A percentile compares a stretch with the other conserved stretches of the same genome.
Evolutionary conservation across 2,888 invertebrate species (phyloP).

Genomic region (Chrysolina haemoptera): DNA sequence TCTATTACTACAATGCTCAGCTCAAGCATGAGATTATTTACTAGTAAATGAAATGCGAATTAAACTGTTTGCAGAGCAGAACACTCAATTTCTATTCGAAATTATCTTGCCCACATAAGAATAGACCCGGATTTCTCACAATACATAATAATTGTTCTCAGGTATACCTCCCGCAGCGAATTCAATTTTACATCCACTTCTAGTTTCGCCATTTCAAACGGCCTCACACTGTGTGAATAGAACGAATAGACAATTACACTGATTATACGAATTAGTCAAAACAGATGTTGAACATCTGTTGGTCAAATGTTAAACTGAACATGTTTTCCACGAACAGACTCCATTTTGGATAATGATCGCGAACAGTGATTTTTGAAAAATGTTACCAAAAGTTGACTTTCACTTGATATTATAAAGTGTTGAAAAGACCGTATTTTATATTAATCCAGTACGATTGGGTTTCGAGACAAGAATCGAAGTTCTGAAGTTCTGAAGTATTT

Average conservation of each 20-base stretch:
- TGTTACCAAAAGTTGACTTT: too few species aligned
- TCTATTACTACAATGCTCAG: not conserved
- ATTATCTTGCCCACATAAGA: not conserved
- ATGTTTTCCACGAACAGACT: not conserved
- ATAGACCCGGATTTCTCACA: conserved; percentile 9
- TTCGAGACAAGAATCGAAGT: too few species aligned
- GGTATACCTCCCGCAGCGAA: conserved; percentile 30
- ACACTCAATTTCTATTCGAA: conserved; percentile 2
- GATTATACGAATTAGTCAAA: conserved; percentile 3
- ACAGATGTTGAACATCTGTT: conserved; percentile 3
- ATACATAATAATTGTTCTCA: conserved; percentile 21
- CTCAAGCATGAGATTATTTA: not conserved
- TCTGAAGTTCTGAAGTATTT: too few species aligned
- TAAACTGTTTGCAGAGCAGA: conserved; percentile 29
- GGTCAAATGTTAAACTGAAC: not conserved
- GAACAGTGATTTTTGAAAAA: not conserved
- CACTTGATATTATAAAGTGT: too few species aligned
- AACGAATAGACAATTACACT: not conserved
- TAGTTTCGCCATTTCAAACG: not conserved
- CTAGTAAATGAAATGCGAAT: conserved; percentile 9
- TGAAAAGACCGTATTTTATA: too few species aligned
- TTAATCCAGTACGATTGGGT: too few species aligned
- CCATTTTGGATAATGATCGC: not conserved
- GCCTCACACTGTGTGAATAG: conserved; percentile 2
- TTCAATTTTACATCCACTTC: conserved; percentile 27